Base-by-base conservation (phyloP, 23 tunicate genomes). In the Botrylloides violaceus region DNA sequence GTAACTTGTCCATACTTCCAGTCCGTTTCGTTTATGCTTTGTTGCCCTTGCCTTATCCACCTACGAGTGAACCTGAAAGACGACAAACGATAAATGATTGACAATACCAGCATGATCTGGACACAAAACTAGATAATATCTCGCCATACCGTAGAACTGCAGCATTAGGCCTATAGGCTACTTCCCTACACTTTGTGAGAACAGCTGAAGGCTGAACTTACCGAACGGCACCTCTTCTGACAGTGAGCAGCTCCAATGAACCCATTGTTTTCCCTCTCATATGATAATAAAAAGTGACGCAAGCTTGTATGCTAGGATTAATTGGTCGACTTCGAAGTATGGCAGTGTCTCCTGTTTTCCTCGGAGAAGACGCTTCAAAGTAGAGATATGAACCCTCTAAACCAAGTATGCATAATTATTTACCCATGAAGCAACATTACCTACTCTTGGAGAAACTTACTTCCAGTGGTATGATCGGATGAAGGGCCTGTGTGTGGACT, bases 321-420 rank as follows among this genome's bases (percentile, higher is more conserved):
- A 90, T 83, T 6, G 49, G 29, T 23, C 78, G 79, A 64, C 90
- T 90, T 2, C 87, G 80, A n/a, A 90, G 24, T 9, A 75, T 49
- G 5, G 97, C 85, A 60, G 20, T 83, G 65, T 90, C 77, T 1
- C 85, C 82, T 2, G 29, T 23, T 22, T 53, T 49, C 24, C 76
- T 57, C 27, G 97, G 82, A 7, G 82, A 66, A 1, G 97, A 90
- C n/a, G 97, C 87, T 75, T 90, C 97, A 23, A 65, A 57, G 78
- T 90, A 90, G 21, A 78, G 18, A 59, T 83, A 90, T 84, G 85
- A 90, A 1, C 97, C 97, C 65, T 30, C 97, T 90, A 30, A 12
- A 61, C n/a, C n/a, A n/a, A n/a, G n/a, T n/a, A n/a, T n/a, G n/a
- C n/a, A n/a, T n/a, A n/a, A n/a, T n/a, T n/a, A n/a, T n/a, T n/a